Base-by-base conservation (phyloP, 2,888 invertebrate genomes). In the Thyatira batis region DNA sequence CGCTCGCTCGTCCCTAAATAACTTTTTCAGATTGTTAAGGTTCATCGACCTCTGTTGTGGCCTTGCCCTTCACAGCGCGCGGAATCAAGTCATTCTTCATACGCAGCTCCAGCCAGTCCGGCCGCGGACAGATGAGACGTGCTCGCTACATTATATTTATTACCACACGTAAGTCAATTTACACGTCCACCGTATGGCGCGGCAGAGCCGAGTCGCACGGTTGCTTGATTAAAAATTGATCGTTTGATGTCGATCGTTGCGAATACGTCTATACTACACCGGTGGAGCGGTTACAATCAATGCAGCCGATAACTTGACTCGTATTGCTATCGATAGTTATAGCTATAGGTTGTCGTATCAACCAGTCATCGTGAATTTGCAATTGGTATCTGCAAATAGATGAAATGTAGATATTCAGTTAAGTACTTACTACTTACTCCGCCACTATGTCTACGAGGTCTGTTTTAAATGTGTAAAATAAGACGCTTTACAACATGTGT, bases 1-100 rank as follows among this genome's bases (percentile, higher is more conserved):
- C 51, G 58, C 58, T 20, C 58, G 61, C 64, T 65, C 68, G 75
- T 83, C 84, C 84, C 82, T 85, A 82, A 85, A 84, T 81, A 82
- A 74, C 61, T 39, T 45, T 50, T 56, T 52, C 51, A 55, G 56
- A 60, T 28, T 50, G 50, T 57, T 53, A 67, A 61, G 71, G 85
- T 72, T 82, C 85, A 67, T 60, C 64, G 86, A 84, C 84, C 89
- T 67, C 65, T 51, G 65, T 51, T 57, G 71, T 80, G 88, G 87
- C 89, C 88, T 89, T 88, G 88, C 88, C 89, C 88, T 88, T 88
- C 83, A 81, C 73, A 66, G 62, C 71, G 64, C 71, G 61, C 66
- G 67, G 70, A 71, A 71, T 71, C 73, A 64, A 74, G 70, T 73
- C 81, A 75, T 77, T 71, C 75, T 63, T 76, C 78, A 76, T 61